These are phyloP conservation scores for Hemiscyllium ocellatum DNA, from an alignment of 2,113 vertebrate genomes.

Conservation along the genomic window DNA sequence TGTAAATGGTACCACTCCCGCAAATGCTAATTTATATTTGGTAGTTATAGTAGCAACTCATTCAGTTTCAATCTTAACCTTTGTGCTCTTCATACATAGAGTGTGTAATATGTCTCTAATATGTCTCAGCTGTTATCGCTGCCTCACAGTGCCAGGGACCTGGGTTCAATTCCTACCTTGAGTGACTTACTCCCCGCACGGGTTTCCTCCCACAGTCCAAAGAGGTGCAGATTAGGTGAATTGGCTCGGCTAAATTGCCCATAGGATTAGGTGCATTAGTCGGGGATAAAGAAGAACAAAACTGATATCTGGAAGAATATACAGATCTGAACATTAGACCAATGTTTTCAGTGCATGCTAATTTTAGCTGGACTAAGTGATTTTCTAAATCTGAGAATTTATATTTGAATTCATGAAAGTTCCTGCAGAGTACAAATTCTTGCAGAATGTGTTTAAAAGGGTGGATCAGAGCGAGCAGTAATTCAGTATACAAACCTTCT, in stretches of 20 bases:
- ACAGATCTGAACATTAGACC: neutral
- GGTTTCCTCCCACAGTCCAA: too few relatives aligned
- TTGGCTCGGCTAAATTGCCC: too few relatives aligned
- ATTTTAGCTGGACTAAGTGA: neutral
- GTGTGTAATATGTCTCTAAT: neutral
- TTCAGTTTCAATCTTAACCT: neutral
- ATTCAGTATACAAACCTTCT: neutral
- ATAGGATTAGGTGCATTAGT: too few relatives aligned
- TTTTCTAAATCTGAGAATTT: neutral
- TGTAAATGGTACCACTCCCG: neutral
- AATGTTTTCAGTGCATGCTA: neutral
- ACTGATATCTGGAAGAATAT: neutral
- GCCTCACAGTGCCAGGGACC: too few relatives aligned
- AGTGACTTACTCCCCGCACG: too few relatives aligned
- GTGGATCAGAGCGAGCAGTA: neutral
- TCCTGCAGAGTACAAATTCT: neutral
- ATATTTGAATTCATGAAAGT: neutral
- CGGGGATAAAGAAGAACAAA: too few relatives aligned
- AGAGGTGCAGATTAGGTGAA: too few relatives aligned
- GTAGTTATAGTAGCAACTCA: neutral
- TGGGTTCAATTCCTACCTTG: too few relatives aligned
- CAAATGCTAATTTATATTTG: neutral
- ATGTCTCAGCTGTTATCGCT: too few relatives aligned
- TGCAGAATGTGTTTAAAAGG: neutral
- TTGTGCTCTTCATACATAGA: neutral